A percentile compares a stretch with the other conserved stretches of the same genome.
phyloP scores from a whole-genome alignment of 2,113 vertebrate genomes.

The Alethe diademata region DNA sequence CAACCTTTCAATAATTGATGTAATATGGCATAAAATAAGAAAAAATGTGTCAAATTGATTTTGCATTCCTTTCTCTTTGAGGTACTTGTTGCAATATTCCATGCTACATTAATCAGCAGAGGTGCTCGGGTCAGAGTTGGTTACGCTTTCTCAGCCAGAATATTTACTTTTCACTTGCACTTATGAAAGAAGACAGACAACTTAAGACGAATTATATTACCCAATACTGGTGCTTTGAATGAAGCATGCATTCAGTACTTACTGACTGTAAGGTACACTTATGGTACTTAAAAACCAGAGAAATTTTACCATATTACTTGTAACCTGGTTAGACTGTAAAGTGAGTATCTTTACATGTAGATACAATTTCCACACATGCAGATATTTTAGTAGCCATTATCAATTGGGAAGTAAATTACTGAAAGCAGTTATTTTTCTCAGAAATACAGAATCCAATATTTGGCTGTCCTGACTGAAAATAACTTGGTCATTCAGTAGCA shows the following conservation, averaged over 20 bases:
- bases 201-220: neutral
- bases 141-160: neutral
- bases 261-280: neutral
- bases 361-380: neutral
- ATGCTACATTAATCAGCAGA: neutral
- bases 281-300: neutral
- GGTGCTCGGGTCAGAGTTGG: neutral
- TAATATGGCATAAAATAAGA: neutral
- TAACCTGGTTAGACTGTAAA: neutral
- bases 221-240: neutral
- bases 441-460: neutral
- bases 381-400: neutral
- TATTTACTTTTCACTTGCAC: neutral
- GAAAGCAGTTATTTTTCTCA: neutral
- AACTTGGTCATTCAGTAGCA: neutral
- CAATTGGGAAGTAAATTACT: neutral
- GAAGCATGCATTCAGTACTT: neutral
- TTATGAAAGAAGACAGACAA: neutral
- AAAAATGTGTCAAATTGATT: neutral
- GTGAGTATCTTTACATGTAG: neutral
- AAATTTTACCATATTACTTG: neutral
- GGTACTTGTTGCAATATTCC: neutral
- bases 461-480: neutral
- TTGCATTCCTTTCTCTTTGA: neutral
- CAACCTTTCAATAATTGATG: neutral